phyloP scores from a whole-genome alignment of 2,888 invertebrate genomes.

The Tanypteryx hageni region DNA sequence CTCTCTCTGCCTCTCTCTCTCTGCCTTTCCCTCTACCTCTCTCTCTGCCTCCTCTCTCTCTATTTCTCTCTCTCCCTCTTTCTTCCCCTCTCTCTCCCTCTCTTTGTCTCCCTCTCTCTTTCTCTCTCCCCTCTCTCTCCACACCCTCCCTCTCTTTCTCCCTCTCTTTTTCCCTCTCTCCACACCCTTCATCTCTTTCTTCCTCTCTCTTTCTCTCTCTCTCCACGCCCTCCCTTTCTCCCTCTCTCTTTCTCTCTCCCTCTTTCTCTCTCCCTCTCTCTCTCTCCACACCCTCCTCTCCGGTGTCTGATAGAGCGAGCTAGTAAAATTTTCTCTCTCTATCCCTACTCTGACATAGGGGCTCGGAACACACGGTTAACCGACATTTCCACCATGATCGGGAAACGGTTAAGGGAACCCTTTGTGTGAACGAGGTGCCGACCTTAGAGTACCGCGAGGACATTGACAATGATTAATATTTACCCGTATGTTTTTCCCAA shows the following conservation, averaged over 20 bases:
- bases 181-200: not conserved
- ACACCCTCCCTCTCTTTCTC: no score
- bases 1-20: not conserved
- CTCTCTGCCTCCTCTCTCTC: slow-evolving; percentile 10
- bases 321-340: not conserved
- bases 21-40: no score
- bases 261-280: not conserved
- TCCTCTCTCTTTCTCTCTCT: slow-evolving; percentile 34
- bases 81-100: not conserved
- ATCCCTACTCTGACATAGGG: not conserved
- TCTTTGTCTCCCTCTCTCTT: not conserved
- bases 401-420: slow-evolving; percentile 29
- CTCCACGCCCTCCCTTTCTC: not conserved
- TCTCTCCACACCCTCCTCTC: not conserved
- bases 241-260: not conserved
- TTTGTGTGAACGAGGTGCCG: slow-evolving; percentile 21
- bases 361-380: slow-evolving; percentile 35
- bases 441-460: not conserved
- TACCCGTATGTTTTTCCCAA: not conserved
- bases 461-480: slow-evolving; percentile 35
- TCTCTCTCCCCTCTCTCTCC: not conserved
- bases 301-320: not conserved
- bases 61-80: not conserved
- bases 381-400: slow-evolving; percentile 35
- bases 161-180: slow-evolving; percentile 11